Percentiles rank a stretch among this genome's conserved stretches.
Conservation (phyloP, 64 coral and sea anemone genomes). For the Montipora sp. region DNA sequence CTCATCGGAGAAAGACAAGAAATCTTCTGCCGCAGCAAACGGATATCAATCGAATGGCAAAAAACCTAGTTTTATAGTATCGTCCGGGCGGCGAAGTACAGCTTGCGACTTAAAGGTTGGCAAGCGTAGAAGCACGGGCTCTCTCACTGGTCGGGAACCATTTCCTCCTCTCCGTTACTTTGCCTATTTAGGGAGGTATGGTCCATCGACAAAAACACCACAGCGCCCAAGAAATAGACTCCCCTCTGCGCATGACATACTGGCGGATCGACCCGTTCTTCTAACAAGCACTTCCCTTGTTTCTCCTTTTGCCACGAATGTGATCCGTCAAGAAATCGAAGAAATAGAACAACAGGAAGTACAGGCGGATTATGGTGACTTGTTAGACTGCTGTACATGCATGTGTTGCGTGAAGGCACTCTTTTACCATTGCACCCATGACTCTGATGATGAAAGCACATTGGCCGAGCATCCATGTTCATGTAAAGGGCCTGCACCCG, state of each 20-base stretch:
- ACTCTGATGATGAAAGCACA: conserved; percentile 62
- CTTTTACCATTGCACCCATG: conserved; percentile 89
- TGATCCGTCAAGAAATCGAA: conserved; percentile 45
- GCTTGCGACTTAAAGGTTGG: neutral
- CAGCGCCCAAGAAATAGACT: conserved; percentile 17
- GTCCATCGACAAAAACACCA: neutral
- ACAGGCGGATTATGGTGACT: conserved; percentile 47
- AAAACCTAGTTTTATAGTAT: neutral
- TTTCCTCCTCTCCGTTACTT: conserved; percentile 53
- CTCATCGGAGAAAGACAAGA: neutral
- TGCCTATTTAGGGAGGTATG: conserved; percentile 43
- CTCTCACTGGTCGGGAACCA: conserved; percentile 7
- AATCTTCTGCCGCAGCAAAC: neutral
- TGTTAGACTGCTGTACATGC: conserved; percentile 84
- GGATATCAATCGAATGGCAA: neutral
- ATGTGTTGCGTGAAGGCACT: conserved; percentile 87
- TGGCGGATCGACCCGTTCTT: conserved; percentile 55
- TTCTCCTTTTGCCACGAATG: conserved; percentile 54
- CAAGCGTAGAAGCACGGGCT: neutral
- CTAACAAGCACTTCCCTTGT: conserved; percentile 57
- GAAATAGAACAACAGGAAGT: conserved; percentile 2
- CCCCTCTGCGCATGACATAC: conserved; percentile 52
- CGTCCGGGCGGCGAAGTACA: neutral
- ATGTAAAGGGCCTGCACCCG: conserved; percentile 59
- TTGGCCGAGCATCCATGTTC: conserved; percentile 74